Conservation (phyloP, 2,888 invertebrate genomes). For the Hemithea aestivaria region DNA sequence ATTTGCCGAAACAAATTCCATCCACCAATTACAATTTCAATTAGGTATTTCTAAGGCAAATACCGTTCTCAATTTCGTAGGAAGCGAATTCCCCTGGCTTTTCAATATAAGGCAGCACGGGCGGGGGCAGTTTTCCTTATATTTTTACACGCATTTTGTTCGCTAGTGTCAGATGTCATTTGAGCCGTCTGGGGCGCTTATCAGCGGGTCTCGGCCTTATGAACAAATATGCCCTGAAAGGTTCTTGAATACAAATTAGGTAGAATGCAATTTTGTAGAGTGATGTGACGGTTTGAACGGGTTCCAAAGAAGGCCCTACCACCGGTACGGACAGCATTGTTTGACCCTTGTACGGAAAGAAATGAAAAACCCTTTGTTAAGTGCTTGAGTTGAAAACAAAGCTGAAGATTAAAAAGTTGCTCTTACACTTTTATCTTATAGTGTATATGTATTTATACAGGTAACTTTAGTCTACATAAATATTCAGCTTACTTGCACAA, state of each 20-base stretch:
- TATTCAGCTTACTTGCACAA: no score
- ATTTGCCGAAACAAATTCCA: no score
- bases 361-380: no score
- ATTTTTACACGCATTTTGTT: constrained; percentile 14
- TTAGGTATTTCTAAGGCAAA: no score
- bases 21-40: no score
- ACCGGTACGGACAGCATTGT: background rate
- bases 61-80: constrained; percentile 7
- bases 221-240: constrained; percentile 58
- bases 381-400: no score
- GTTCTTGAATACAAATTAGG: constrained; percentile 66
- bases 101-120: constrained; percentile 9
- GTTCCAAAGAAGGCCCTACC: constrained; percentile 33
- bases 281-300: constrained; percentile 62
- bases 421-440: no score
- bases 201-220: constrained; percentile 30
- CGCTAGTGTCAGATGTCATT: constrained; percentile 21
- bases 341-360: no score
- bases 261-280: constrained; percentile 58
- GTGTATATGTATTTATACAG: no score
- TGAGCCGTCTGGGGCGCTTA: constrained; percentile 20
- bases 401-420: no score
- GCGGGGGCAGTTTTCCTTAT: constrained; percentile 9
- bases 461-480: no score
- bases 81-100: constrained; percentile 8